Evolutionary conservation across 2,113 vertebrate species (phyloP), one percentile per base, ranked within the genome.

Genomic region (Nothoprocta perdicaria): DNA sequence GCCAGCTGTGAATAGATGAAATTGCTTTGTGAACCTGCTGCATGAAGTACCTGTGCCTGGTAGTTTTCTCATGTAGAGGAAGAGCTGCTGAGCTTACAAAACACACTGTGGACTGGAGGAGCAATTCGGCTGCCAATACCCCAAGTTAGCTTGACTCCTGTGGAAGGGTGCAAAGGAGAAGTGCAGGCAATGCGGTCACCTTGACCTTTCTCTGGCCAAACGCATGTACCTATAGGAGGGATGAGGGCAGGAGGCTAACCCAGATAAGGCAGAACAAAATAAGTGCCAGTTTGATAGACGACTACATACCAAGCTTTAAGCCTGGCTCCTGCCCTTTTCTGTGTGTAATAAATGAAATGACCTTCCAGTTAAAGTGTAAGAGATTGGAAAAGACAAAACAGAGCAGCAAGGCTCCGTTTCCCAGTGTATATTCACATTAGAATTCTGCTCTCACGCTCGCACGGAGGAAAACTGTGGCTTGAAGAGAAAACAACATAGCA

Each of bases 251-350:
- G 43, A 87, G 91, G 62, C 45, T 91, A 92, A 94, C 58, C 82
- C 43, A 92, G 80, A 88, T 68, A 90, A 68, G 68, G 91, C 62
- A 93, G 91, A 91, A 86, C 61, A 90, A 95, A 96, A n/a, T 92
- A 95, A 96, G 81, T 89, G 95, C 93, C 92, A 90, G 73, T 88
- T 95, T 92, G 89, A 96, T 96, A 84, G 93, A 96, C 58, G 69
- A 96, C 88, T 93, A 88, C 35, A 4, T 53, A 84, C 71, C 63
- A 83, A 84, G 89, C 62, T 95, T 82, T 79, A 93, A 94, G 90
- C 84, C 86, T 45, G 27, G 38, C n/a, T 94, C 57, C 84, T 92
- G 72, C 89, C 62, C 78, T 97, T 95, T 95, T 73, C 83, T 91
- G 60, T 71, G 83, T 90, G 94, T 93, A 96, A 96, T 92, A 94